These are phyloP conservation scores for Musca vetustissima DNA, from an alignment of 1,140 invertebrate species.

Conservation along the genomic window DNA sequence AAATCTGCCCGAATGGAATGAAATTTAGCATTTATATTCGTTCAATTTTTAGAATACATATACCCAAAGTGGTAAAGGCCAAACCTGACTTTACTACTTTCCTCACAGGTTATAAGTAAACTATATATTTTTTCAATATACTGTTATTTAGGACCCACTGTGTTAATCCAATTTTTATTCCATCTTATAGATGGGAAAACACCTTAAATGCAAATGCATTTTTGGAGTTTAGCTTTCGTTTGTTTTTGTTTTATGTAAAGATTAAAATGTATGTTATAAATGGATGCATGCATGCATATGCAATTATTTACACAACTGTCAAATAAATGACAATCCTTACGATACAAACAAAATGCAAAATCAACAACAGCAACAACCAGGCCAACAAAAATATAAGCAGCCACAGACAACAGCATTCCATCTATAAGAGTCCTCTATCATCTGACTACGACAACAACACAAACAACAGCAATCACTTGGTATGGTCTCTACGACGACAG, in stretches of 20 bases:
- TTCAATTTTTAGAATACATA: no score
- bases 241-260: not conserved
- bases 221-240: not conserved
- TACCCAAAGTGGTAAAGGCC: no score
- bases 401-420: not conserved
- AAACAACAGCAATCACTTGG: not conserved
- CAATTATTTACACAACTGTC: conserved; percentile 24
- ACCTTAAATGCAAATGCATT: conserved; percentile 13
- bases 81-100: no score
- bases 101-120: no score
- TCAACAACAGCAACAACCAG: conserved; percentile 1
- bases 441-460: not conserved
- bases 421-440: not conserved
- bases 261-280: conserved; percentile 24
- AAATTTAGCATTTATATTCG: no score
- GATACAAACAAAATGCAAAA: conserved; percentile 7
- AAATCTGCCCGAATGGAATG: no score
- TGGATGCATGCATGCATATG: conserved; percentile 19
- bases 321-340: conserved; percentile 23
- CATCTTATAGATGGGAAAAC: not conserved
- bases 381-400: not conserved
- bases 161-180: no score
- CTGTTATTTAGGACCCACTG: no score
- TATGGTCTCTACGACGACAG: no score
- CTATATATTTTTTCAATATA: no score